Conservation (phyloP, 2,888 invertebrate genomes). For the Oasisia sp. region DNA sequence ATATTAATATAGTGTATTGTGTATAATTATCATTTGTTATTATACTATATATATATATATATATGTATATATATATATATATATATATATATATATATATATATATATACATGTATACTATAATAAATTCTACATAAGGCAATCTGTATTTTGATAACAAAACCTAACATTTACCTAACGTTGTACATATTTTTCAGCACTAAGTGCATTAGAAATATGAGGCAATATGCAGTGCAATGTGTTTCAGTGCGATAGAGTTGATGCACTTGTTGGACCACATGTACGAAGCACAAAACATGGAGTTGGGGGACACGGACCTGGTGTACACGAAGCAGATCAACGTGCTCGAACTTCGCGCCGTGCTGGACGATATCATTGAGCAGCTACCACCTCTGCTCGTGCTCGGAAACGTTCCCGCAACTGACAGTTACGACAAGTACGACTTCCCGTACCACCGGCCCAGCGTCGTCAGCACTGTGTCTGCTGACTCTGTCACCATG, state of each 20-base stretch:
- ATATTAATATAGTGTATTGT: too few species aligned
- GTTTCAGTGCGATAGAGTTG: conserved; percentile 52
- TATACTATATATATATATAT: too few species aligned
- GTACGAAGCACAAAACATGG: conserved; percentile 60
- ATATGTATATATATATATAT: conserved; percentile 17
- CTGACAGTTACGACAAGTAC: conserved; percentile 20
- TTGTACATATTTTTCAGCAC: neutral
- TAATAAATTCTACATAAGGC: neutral
- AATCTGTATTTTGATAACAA: neutral
- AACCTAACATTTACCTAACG: too few species aligned
- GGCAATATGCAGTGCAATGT: neutral
- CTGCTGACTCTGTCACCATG: conserved; percentile 54
- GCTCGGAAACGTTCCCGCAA: conserved; percentile 48
- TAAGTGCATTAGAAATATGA: neutral
- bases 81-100: neutral
- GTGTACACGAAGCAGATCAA: conserved; percentile 24
- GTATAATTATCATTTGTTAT: too few species aligned
- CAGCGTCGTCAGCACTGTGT: conserved; percentile 56
- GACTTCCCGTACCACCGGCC: conserved; percentile 62
- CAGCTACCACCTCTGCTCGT: conserved; percentile 59
- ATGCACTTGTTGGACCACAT: conserved; percentile 53
- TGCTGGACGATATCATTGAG: conserved; percentile 59
- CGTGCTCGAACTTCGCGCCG: conserved; percentile 51
- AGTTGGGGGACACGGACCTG: conserved; percentile 48
- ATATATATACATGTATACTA: neutral